phyloP scores from a whole-genome alignment of 2,113 vertebrate genomes.

The Rhinichthys klamathensis region DNA sequence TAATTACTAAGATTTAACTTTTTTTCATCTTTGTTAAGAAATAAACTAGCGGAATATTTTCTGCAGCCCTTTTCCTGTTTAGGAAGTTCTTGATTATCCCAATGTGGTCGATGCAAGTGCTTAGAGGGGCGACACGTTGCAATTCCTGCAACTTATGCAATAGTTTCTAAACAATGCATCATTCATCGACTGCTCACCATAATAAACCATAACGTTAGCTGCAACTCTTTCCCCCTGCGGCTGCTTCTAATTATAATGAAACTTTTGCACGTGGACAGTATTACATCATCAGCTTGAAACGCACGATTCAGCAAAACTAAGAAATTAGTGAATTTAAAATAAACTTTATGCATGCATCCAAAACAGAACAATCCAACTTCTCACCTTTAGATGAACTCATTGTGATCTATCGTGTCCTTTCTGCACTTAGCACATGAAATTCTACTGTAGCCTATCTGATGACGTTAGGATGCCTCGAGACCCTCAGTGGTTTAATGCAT shows the following conservation, averaged over 20 bases:
- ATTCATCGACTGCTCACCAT: too few relatives aligned
- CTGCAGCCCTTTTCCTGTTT: background rate
- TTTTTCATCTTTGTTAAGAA: too few relatives aligned
- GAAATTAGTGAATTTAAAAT: background rate
- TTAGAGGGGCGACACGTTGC: background rate
- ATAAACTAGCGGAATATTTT: background rate
- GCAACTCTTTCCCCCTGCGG: too few relatives aligned
- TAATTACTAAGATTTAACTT: background rate
- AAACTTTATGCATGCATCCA: background rate
- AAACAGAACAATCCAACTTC: background rate
- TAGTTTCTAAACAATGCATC: background rate
- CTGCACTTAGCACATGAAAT: background rate
- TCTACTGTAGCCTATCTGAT: conserved; percentile 10
- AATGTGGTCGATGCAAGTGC: too few relatives aligned
- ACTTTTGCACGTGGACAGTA: background rate
- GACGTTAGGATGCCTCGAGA: background rate
- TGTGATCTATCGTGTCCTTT: background rate
- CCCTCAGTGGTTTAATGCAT: background rate
- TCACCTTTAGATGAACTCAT: conserved; percentile 52
- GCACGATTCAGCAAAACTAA: conserved; percentile 1
- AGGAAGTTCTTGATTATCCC: background rate
- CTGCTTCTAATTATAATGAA: background rate
- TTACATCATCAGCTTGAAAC: background rate
- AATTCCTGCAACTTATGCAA: background rate
- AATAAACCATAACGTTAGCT: background rate